Conservation (phyloP, 2,888 invertebrate species). For the Axea sp. region DNA sequence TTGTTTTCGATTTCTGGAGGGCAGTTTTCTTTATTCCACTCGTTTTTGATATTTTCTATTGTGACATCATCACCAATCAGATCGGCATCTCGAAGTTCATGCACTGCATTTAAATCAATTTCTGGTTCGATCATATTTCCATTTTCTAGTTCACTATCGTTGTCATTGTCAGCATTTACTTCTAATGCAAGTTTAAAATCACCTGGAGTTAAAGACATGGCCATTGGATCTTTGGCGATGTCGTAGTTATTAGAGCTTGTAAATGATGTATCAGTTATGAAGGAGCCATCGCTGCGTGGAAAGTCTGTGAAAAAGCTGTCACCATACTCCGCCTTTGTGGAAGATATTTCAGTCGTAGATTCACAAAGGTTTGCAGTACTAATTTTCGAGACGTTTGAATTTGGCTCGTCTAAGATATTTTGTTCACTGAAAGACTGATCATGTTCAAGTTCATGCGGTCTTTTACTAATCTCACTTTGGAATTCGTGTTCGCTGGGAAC, state of each 20-base stretch:
- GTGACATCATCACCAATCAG: conserved; percentile 49
- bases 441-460: conserved; percentile 82
- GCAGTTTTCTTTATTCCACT: conserved; percentile 47
- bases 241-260: conserved; percentile 68
- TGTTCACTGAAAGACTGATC: conserved; percentile 61
- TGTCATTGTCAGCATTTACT: neutral
- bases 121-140: conserved; percentile 29
- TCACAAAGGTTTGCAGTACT: conserved; percentile 76
- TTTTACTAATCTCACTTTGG: conserved; percentile 82
- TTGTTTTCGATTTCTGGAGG: conserved; percentile 25
- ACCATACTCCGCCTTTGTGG: conserved; percentile 81
- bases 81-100: conserved; percentile 75
- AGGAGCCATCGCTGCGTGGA: conserved; percentile 65
- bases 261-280: conserved; percentile 68
- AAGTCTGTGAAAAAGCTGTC: conserved; percentile 77
- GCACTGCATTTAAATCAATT: conserved; percentile 80
- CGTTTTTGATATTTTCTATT: conserved; percentile 42
- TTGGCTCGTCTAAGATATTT: conserved; percentile 77
- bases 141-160: conserved; percentile 47
- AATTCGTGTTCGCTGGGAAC: conserved; percentile 84
- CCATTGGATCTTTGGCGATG: conserved; percentile 73
- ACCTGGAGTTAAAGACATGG: conserved; percentile 74
- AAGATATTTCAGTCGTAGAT: conserved; percentile 75
- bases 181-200: conserved; percentile 71
- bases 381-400: conserved; percentile 67